A percentile compares a stretch with the other conserved stretches of the same genome.
Evolutionary conservation across 2,113 vertebrate species (phyloP).

Genomic region (Pleuronectes platessa): DNA sequence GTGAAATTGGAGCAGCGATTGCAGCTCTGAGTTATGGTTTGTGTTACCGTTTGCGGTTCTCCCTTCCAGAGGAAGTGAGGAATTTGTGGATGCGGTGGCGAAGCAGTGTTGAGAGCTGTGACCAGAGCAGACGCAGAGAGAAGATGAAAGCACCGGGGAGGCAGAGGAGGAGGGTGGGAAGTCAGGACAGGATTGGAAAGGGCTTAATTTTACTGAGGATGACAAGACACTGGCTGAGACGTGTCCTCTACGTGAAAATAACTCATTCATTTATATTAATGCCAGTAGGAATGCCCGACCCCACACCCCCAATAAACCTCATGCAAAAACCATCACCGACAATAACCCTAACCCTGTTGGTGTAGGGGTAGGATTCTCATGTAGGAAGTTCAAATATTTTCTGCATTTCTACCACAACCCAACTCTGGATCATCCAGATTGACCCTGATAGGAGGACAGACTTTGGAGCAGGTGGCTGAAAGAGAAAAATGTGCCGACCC

Average conservation of each 20-base stretch:
- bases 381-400: too few species aligned
- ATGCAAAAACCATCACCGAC: too few species aligned
- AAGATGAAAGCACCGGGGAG: conserved; percentile 45
- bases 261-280: background rate
- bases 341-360: background rate
- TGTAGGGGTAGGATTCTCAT: too few species aligned
- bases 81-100: conserved; percentile 37
- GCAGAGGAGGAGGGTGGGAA: background rate
- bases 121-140: conserved; percentile 41
- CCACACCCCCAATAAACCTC: too few species aligned
- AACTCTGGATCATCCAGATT: too few species aligned
- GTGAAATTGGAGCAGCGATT: conserved; percentile 52
- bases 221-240: conserved; percentile 18
- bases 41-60: conserved; percentile 50
- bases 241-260: background rate
- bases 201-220: conserved; percentile 21
- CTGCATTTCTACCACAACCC: too few species aligned
- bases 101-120: conserved; percentile 46
- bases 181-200: conserved; percentile 15
- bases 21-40: conserved; percentile 43
- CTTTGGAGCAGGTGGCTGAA: too few species aligned
- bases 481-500: too few species aligned
- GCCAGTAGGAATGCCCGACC: background rate
- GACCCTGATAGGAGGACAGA: too few species aligned
- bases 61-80: conserved; percentile 62